Evolutionary conservation across 1,140 invertebrate genomes (phyloP), one percentile per base, ranked within the genome.

Genomic region (Drosophila lini): DNA sequence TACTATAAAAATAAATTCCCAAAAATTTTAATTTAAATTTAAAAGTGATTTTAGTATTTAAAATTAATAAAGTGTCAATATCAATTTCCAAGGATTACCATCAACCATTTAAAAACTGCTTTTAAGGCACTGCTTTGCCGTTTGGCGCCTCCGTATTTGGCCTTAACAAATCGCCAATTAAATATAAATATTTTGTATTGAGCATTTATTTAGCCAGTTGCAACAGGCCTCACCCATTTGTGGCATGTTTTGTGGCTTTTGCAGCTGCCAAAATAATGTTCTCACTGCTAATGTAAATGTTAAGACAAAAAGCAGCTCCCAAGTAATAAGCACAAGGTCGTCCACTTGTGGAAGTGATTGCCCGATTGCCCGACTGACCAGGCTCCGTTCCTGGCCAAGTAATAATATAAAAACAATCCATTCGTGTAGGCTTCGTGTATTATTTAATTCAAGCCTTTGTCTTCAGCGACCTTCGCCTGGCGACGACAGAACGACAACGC

Each of bases 261-360:
- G 57, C 69, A 67, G 62, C 41, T 65, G 59, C 50, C 61, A 52
- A 61, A 63, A 67, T 70, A 64, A 81, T 79, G 58, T 86, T 86
- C 70, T 88, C 75, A 58, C 74, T 9, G 4, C 11, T 82, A 88
- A 88, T 79, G 55, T 61, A 80, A 70, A 62, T 62, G 22, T 42
- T 15, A 45, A 74, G 53, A 36, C 10, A 32, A 31, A 69, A 48
- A 70, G 11, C 45, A 40, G 68, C 44, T 41, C 6, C 25, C 41
- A 36, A 71, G 42, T 67, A 83, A 84, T 80, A 60, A 38, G 80
- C 78, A 88, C 82, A 85, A 85, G 82, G 82, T 85, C 83, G 74
- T 40, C 81, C 55, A 81, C 78, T 78, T 81, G 70, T 63, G 60
- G 50, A 73, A 64, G 76, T 80, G 81, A 84, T 80, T 79, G 76